Percentiles rank a stretch among this genome's conserved stretches.
These are phyloP conservation scores for Danaus melanippus DNA, from an alignment of 1,140 invertebrate species.

Conservation along the genomic window DNA sequence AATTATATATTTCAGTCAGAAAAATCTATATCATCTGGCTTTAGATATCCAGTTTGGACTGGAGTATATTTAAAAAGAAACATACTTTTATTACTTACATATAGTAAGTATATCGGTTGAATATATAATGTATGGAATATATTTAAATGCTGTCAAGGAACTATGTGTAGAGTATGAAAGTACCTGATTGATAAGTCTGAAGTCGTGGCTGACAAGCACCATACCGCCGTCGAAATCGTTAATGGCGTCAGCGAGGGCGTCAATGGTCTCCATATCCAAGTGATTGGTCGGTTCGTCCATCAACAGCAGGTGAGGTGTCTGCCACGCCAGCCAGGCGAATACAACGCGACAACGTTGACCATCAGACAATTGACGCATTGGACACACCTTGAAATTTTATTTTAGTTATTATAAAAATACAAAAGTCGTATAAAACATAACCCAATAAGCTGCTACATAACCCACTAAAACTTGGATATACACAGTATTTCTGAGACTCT, in stretches of 20 bases:
- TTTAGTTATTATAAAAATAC: constrained; percentile 5
- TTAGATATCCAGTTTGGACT: not conserved
- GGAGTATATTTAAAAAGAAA: constrained; percentile 3
- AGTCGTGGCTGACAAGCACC: constrained; percentile 98
- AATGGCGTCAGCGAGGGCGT: constrained; percentile 97
- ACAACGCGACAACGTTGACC: constrained; percentile 98
- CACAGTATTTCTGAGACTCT: too few relatives aligned
- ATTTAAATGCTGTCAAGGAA: not conserved
- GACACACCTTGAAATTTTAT: constrained; percentile 81
- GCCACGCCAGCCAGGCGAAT: constrained; percentile 97
- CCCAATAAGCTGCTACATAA: too few relatives aligned
- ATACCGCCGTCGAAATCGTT: constrained; percentile 98
- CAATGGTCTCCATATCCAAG: constrained; percentile 99
- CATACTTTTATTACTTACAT: not conserved
- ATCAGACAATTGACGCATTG: constrained; percentile 97
- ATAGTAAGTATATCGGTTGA: not conserved
- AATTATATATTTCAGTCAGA: not conserved
- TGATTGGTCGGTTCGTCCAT: constrained; percentile 99
- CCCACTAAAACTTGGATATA: too few relatives aligned
- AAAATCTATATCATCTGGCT: not conserved
- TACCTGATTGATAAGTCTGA: constrained; percentile 98
- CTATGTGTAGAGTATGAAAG: constrained; percentile 19
- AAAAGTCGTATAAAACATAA: not conserved
- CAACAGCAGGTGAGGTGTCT: constrained; percentile 93
- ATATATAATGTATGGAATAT: too few relatives aligned